A percentile compares a stretch with the other conserved stretches of the same genome.
These are phyloP conservation scores for Drosophila tripunctata DNA, from an alignment of 2,888 invertebrate species.

Conservation along the genomic window DNA sequence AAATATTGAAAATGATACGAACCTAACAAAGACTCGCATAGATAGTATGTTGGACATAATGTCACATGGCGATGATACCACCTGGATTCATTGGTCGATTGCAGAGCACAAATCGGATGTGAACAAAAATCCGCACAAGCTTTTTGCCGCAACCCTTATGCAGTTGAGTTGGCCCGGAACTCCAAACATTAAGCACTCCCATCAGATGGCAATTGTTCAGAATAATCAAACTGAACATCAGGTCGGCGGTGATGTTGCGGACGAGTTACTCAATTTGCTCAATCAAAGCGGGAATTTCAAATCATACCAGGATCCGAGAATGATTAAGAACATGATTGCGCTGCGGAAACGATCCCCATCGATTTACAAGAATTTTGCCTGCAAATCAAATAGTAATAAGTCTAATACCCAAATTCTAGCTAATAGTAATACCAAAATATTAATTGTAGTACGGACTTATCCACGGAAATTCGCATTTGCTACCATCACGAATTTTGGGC, in stretches of 20 bases:
- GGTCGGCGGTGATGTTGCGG: conserved; percentile 89
- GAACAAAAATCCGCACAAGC: conserved; percentile 86
- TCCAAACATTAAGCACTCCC: conserved; percentile 95
- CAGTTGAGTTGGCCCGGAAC: conserved; percentile 94
- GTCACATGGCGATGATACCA: conserved; percentile 86
- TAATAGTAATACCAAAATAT: conserved; percentile 87
- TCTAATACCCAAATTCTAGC: conserved; percentile 88
- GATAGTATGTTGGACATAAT: conserved; percentile 86
- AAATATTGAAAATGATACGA: conserved; percentile 86
- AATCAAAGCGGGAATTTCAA: conserved; percentile 85
- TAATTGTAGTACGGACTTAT: conserved; percentile 91
- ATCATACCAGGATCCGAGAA: conserved; percentile 87
- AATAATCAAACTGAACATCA: conserved; percentile 86
- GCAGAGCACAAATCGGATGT: conserved; percentile 86
- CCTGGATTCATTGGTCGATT: conserved; percentile 93
- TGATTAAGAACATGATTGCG: conserved; percentile 86
- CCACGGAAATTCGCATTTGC: conserved; percentile 91
- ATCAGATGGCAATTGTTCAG: conserved; percentile 91
- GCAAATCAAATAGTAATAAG: conserved; percentile 87
- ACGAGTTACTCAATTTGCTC: conserved; percentile 84
- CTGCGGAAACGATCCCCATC: conserved; percentile 88
- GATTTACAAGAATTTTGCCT: conserved; percentile 89
- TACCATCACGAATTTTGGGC: conserved; percentile 90
- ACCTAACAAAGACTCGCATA: conserved; percentile 86
- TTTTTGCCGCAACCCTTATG: conserved; percentile 89